phyloP scores from a whole-genome alignment of 2,113 vertebrate genomes.

The Xerus inauris region DNA sequence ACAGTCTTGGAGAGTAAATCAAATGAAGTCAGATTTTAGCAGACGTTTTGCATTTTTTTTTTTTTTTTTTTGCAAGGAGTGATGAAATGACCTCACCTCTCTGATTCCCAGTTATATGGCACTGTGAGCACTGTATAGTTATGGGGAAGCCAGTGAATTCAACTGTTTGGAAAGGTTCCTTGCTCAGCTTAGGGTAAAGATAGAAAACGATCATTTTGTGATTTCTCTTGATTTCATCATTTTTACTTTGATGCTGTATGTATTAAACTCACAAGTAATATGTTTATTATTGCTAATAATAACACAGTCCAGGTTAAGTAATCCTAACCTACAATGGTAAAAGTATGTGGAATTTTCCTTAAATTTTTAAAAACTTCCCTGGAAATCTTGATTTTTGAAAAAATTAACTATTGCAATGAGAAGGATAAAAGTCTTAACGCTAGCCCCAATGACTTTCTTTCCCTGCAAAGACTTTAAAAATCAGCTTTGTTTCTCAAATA shows the following conservation, averaged over 20 bases:
- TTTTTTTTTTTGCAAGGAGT: slow-evolving; percentile 57
- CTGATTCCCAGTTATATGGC: slow-evolving; percentile 76
- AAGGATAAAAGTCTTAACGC: not conserved
- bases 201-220: slow-evolving; percentile 78
- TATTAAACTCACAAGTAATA: slow-evolving; percentile 65
- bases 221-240: slow-evolving; percentile 79
- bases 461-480: not conserved
- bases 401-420: not conserved
- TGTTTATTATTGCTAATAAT: slow-evolving; percentile 62
- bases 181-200: slow-evolving; percentile 75
- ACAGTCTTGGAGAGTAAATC: slow-evolving; percentile 89
- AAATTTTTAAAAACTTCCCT: not conserved
- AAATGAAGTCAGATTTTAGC: slow-evolving; percentile 89
- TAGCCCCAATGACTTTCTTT: slow-evolving; percentile 9
- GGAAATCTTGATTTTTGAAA: not conserved
- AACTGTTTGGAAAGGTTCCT: slow-evolving; percentile 77
- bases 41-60: slow-evolving; percentile 74
- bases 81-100: slow-evolving; percentile 85
- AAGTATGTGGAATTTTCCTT: not conserved
- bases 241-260: slow-evolving; percentile 66
- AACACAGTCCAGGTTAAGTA: slow-evolving; percentile 25
- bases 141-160: slow-evolving; percentile 72
- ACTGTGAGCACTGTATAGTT: slow-evolving; percentile 60
- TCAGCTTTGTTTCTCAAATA: slow-evolving; percentile 50
- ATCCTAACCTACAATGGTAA: not conserved